A percentile compares a stretch with the other conserved stretches of the same genome.
phyloP scores from a whole-genome alignment of 2,113 vertebrate genomes.

The Ictidomys tridecemlineatus region DNA sequence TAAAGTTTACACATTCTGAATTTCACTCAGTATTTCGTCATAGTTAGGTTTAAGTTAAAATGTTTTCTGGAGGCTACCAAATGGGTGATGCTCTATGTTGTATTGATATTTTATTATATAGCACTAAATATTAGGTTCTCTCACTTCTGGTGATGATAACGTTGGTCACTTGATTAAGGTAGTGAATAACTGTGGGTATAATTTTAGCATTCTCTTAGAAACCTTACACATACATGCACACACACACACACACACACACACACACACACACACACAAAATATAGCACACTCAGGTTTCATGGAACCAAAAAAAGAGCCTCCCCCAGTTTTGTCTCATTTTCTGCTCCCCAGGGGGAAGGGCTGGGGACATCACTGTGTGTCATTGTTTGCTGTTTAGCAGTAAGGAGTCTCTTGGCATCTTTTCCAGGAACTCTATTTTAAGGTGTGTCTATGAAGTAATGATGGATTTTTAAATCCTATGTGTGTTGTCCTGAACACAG shows the following conservation, averaged over 20 bases:
- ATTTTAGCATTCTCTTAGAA: neutral
- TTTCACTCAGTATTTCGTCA: neutral
- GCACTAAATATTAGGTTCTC: neutral
- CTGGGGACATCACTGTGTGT: fast-evolving
- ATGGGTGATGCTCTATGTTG: neutral
- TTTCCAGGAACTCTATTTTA: conserved; percentile 13
- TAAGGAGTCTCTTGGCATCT: neutral
- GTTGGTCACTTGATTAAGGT: neutral
- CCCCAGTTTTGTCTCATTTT: neutral
- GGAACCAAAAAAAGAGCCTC: neutral
- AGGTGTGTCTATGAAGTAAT: neutral
- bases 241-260: no score
- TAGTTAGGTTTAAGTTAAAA: neutral
- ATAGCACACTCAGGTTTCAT: neutral
- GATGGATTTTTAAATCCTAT: conserved; percentile 7
- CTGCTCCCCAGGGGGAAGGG: neutral
- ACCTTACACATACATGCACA: no score
- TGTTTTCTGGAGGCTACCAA: neutral
- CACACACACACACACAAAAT: neutral
- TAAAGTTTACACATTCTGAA: neutral
- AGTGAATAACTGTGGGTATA: neutral
- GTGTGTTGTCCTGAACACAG: conserved; percentile 12
- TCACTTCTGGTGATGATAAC: neutral
- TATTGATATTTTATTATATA: neutral
- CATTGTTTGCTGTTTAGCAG: neutral